These are phyloP conservation scores for Triops longicaudatus DNA, from an alignment of 1,140 invertebrate species.

Conservation along the genomic window DNA sequence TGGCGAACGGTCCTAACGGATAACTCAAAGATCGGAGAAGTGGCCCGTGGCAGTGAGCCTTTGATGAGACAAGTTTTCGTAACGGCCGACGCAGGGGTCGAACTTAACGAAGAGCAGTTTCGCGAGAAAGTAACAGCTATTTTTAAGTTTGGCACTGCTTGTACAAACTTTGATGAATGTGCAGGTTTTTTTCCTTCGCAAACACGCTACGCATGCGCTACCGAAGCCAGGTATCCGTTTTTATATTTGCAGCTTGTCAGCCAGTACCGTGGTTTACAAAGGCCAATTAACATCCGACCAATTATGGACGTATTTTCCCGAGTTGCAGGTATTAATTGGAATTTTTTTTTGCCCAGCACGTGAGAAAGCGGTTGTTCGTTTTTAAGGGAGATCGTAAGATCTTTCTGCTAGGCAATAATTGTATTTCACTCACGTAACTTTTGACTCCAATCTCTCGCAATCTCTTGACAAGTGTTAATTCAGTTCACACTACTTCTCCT, in stretches of 20 bases:
- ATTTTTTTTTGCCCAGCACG: neutral
- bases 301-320: conserved; percentile 75
- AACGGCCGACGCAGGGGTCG: conserved; percentile 37
- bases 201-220: conserved; percentile 82
- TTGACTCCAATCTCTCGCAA: neutral
- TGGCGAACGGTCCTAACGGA: conserved; percentile 89
- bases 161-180: conserved; percentile 31
- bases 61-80: conserved; percentile 92
- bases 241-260: conserved; percentile 92
- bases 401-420: no score
- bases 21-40: conserved; percentile 71
- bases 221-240: conserved; percentile 72
- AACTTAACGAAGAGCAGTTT: conserved; percentile 28
- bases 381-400: no score
- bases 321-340: conserved; percentile 50
- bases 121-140: neutral
- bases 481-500: neutral
- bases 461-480: neutral
- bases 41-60: conserved; percentile 87
- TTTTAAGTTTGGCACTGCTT: neutral
- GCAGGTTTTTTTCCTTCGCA: conserved; percentile 83
- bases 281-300: conserved; percentile 94
- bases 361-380: neutral
- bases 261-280: conserved; percentile 91
- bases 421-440: neutral